phyloP scores from a whole-genome alignment of 2,888 invertebrate species.

The Rhingia campestris region DNA sequence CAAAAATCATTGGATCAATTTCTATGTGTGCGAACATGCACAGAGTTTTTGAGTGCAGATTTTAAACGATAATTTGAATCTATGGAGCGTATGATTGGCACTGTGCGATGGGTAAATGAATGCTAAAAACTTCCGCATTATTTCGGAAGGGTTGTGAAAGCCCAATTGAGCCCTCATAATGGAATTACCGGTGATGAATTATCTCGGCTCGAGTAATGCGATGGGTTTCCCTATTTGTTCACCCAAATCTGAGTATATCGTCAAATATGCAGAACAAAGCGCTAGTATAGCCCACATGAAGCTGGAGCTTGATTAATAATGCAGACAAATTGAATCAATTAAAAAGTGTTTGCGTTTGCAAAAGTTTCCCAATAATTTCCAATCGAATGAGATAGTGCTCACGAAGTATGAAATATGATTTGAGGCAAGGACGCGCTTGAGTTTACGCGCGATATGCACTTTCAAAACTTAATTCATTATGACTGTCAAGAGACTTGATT shows the following conservation, averaged over 20 bases:
- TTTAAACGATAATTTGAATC: slow-evolving; percentile 27
- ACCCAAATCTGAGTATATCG: neutral
- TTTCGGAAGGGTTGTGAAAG: slow-evolving; percentile 5
- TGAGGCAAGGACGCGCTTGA: slow-evolving; percentile 11
- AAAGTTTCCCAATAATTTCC: slow-evolving; percentile 32
- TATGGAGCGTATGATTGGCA: slow-evolving; percentile 12
- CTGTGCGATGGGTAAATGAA: neutral
- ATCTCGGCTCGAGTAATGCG: slow-evolving; percentile 15
- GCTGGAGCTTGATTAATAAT: slow-evolving; percentile 40
- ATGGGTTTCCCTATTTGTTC: slow-evolving; percentile 13
- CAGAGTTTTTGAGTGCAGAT: slow-evolving; percentile 13
- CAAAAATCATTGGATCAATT: slow-evolving; percentile 27
- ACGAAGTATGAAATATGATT: slow-evolving; percentile 38
- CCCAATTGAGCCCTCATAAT: slow-evolving; percentile 40
- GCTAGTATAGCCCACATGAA: slow-evolving; percentile 8
- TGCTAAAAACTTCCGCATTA: slow-evolving; percentile 25
- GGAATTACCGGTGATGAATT: slow-evolving; percentile 58
- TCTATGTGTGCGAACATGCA: neutral
- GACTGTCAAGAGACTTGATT: neutral
- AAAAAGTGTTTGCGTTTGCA: slow-evolving; percentile 55
- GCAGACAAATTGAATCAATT: slow-evolving; percentile 50
- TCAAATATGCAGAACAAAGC: neutral
- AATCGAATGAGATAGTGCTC: slow-evolving; percentile 23
- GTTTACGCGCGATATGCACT: neutral
- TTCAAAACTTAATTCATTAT: slow-evolving; percentile 9